Percentiles rank a stretch among this genome's conserved stretches.
phyloP scores from a whole-genome alignment of 2,888 invertebrate species.

The Archips crataeganus region DNA sequence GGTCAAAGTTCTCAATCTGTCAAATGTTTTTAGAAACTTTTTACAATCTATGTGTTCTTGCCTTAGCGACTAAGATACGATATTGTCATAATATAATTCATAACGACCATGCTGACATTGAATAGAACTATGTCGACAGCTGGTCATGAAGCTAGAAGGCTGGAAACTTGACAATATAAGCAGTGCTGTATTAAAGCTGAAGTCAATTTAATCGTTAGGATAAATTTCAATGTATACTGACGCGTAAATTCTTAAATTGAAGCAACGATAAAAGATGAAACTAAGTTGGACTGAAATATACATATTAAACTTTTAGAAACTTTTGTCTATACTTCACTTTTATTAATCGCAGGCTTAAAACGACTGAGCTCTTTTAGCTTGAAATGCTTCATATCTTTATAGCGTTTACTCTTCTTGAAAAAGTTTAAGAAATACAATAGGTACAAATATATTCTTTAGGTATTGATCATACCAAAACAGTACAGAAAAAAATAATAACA shows the following conservation, averaged over 20 bases:
- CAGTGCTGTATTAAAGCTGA: not conserved
- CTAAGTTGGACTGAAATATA: not conserved
- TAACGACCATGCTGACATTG: constrained; percentile 40
- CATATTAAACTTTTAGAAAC: not conserved
- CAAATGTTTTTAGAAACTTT: not conserved
- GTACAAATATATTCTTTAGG: no score
- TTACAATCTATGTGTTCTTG: constrained; percentile 17
- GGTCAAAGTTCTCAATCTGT: constrained; percentile 1
- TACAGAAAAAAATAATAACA: no score
- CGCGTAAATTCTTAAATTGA: not conserved
- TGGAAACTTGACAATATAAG: constrained; percentile 1
- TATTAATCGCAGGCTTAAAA: not conserved
- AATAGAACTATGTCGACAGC: constrained; percentile 17
- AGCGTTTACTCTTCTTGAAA: not conserved
- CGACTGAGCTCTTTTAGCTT: constrained; percentile 21
- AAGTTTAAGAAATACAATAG: not conserved
- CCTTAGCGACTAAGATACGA: constrained; percentile 8
- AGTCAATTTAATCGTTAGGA: not conserved
- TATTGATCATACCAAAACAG: no score
- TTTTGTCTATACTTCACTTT: not conserved
- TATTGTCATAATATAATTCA: constrained; percentile 1
- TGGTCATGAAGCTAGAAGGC: not conserved
- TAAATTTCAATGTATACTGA: not conserved
- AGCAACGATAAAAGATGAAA: not conserved
- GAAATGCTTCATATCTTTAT: constrained; percentile 11